Evolutionary conservation across 2,888 invertebrate genomes (phyloP).

Genomic region (Eueremaeus valkanovi): DNA sequence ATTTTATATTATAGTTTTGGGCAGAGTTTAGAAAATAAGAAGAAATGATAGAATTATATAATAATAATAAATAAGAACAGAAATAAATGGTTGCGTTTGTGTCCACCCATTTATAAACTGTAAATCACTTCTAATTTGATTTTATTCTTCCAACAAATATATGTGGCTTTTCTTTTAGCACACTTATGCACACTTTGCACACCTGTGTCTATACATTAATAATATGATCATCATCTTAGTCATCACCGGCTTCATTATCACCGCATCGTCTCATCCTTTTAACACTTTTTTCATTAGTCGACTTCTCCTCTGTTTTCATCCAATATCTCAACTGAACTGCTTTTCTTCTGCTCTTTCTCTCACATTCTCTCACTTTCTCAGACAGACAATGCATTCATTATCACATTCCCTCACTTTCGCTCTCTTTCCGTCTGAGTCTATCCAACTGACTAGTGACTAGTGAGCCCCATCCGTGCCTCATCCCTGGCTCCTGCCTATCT

Average conservation of each 20-base stretch:
- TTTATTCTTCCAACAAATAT: neutral
- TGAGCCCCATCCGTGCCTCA: too few relatives aligned
- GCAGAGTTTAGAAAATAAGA: neutral
- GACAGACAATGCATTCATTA: neutral
- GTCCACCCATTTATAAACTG: conserved; percentile 3
- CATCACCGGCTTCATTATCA: neutral
- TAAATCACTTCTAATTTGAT: conserved; percentile 23
- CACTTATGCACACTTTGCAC: too few relatives aligned
- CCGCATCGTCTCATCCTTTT: neutral
- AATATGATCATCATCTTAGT: neutral
- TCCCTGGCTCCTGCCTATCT: neutral
- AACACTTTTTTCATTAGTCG: neutral
- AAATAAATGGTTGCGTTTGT: neutral
- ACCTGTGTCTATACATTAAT: neutral
- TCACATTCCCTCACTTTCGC: neutral
- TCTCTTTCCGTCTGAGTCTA: too few relatives aligned
- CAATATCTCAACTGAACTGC: neutral
- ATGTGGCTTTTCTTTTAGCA: neutral
- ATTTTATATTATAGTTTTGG: neutral
- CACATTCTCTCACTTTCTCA: neutral
- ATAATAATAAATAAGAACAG: neutral
- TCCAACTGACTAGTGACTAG: too few relatives aligned
- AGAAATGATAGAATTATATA: neutral
- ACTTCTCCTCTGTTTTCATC: neutral
- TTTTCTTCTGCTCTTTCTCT: too few relatives aligned